Conservation (phyloP, 2,888 invertebrate species). For the Deroplatys truncata region DNA sequence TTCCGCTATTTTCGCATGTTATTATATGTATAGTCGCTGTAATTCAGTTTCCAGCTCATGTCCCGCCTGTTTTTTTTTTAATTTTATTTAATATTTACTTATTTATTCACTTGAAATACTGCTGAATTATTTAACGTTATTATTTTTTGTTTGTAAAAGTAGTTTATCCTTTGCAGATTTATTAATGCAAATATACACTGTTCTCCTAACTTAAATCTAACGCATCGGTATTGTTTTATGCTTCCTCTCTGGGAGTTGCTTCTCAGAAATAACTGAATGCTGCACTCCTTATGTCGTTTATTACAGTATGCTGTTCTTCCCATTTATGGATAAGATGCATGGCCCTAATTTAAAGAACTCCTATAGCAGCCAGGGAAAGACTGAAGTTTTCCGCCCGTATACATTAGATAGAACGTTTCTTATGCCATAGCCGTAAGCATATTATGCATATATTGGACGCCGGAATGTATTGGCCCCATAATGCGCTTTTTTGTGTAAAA, state of each 20-base stretch:
- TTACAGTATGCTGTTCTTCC: neutral
- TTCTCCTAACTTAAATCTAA: no score
- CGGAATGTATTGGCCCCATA: slow-evolving; percentile 9
- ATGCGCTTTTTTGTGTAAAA: neutral
- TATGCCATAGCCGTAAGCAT: neutral
- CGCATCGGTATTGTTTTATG: neutral
- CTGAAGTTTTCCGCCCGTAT: neutral
- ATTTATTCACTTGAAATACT: no score
- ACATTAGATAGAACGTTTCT: neutral
- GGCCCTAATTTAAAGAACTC: neutral
- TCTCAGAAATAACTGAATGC: neutral
- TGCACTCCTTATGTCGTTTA: neutral
- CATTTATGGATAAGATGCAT: neutral
- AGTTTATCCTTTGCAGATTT: no score
- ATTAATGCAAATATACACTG: no score
- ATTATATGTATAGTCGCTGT: no score
- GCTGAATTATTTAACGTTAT: no score
- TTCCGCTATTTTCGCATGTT: no score
- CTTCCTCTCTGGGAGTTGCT: neutral
- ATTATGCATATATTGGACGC: slow-evolving; percentile 2
- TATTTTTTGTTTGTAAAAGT: no score
- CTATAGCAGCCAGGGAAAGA: neutral
- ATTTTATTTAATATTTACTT: no score
- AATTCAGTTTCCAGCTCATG: no score
- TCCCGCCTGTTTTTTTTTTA: no score